Conservation (phyloP, 2,888 invertebrate genomes). For the Agelastica alni region DNA sequence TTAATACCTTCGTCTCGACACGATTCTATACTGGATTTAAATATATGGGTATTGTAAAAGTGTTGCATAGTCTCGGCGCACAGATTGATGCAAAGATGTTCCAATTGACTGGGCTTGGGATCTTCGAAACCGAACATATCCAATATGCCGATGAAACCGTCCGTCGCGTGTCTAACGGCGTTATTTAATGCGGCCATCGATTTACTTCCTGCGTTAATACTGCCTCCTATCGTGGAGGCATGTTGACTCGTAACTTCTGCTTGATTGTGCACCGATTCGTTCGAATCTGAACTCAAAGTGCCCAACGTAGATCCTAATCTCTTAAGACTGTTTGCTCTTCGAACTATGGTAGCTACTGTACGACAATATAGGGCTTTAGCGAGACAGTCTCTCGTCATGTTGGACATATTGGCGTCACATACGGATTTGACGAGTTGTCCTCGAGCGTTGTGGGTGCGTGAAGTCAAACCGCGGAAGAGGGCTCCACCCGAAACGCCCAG, state of each 20-base stretch:
- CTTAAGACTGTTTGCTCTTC: conserved; percentile 90
- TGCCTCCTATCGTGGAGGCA: conserved; percentile 76
- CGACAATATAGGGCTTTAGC: conserved; percentile 93
- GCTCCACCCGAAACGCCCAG: conserved; percentile 77
- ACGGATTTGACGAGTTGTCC: conserved; percentile 80
- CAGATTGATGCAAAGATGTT: conserved; percentile 92
- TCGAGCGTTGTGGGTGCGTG: conserved; percentile 77
- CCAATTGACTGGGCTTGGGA: conserved; percentile 85
- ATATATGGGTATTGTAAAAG: conserved; percentile 96
- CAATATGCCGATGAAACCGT: conserved; percentile 92
- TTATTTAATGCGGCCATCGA: conserved; percentile 92
- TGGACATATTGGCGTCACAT: conserved; percentile 84
- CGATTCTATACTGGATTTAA: conserved; percentile 91
- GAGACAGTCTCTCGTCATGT: conserved; percentile 85
- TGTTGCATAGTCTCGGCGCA: conserved; percentile 98
- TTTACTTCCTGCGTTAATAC: conserved; percentile 76
- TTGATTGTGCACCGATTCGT: conserved; percentile 89
- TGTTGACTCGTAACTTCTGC: conserved; percentile 83
- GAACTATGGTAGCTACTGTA: conserved; percentile 90
- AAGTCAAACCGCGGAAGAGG: conserved; percentile 80
- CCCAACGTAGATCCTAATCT: conserved; percentile 79
- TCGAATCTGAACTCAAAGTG: conserved; percentile 88
- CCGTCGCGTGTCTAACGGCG: conserved; percentile 89
- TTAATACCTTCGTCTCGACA: conserved; percentile 91
- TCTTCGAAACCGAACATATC: conserved; percentile 98